Percentiles rank a stretch among this genome's conserved stretches.
These are phyloP conservation scores for Cryptotermes secundus DNA, from an alignment of 1,140 invertebrate species.

Conservation along the genomic window DNA sequence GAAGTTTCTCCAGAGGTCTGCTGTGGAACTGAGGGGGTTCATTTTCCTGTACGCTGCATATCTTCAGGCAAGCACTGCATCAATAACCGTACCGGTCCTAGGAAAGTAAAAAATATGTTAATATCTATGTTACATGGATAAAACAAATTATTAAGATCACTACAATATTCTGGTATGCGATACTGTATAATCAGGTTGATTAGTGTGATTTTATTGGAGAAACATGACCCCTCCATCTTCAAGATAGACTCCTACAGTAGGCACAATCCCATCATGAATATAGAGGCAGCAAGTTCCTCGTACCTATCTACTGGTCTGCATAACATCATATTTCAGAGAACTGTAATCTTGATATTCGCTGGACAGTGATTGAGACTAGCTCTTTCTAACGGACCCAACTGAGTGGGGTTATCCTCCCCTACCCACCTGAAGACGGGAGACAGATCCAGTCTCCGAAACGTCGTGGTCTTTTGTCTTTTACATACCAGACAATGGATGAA, in stretches of 20 bases:
- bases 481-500: no score
- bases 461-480: no score
- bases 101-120: background rate
- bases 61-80: background rate
- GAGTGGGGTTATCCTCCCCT: no score
- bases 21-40: background rate
- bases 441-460: no score
- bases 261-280: no score
- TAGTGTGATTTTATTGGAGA: background rate
- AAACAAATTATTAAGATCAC: background rate
- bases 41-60: background rate
- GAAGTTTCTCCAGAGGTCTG: background rate
- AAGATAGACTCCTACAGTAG: background rate
- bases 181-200: background rate
- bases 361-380: no score
- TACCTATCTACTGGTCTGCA: no score
- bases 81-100: slow-evolving; percentile 8
- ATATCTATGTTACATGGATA: background rate
- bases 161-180: background rate
- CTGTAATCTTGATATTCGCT: no score
- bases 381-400: no score
- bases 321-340: no score
- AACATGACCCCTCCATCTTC: background rate
- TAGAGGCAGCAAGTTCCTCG: no score
- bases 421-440: no score